Percentiles rank a stretch among this genome's conserved stretches.
Conservation (phyloP, 2,888 invertebrate species). For the Deroplatys truncata region DNA sequence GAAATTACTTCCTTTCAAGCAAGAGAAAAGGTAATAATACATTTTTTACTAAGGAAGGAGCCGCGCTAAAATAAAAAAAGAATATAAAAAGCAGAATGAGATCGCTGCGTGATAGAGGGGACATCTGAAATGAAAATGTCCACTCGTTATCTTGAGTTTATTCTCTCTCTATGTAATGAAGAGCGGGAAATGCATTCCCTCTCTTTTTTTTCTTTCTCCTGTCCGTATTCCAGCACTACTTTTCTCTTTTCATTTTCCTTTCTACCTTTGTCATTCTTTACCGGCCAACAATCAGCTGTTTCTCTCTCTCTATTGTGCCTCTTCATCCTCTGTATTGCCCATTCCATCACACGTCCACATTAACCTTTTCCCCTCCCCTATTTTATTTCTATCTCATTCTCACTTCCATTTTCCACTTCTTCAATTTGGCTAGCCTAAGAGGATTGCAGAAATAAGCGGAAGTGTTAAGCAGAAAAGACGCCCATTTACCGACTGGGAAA, state of each 20-base stretch:
- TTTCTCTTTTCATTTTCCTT: neutral
- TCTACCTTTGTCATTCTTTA: constrained; percentile 1
- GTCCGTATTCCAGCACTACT: neutral
- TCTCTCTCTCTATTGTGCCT: neutral
- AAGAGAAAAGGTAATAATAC: neutral
- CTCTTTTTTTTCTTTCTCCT: constrained; percentile 3
- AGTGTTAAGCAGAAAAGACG: constrained; percentile 8
- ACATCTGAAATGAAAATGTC: constrained; percentile 23
- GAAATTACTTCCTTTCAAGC: neutral
- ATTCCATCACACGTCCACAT: neutral
- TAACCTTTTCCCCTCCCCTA: neutral
- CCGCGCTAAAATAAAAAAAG: neutral
- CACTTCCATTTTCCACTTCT: neutral
- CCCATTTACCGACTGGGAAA: neutral
- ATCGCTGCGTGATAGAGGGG: neutral
- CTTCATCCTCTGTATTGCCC: neutral
- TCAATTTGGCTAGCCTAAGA: neutral
- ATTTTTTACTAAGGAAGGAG: neutral
- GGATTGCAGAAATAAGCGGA: constrained; percentile 9
- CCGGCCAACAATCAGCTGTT: neutral
- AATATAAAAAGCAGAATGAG: neutral
- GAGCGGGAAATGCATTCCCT: neutral
- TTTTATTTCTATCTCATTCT: neutral
- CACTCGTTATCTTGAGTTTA: constrained; percentile 21
- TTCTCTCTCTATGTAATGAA: constrained; percentile 17